These are phyloP conservation scores for Pogonocichla stellata DNA, from an alignment of 2,113 vertebrate species.

Conservation along the genomic window DNA sequence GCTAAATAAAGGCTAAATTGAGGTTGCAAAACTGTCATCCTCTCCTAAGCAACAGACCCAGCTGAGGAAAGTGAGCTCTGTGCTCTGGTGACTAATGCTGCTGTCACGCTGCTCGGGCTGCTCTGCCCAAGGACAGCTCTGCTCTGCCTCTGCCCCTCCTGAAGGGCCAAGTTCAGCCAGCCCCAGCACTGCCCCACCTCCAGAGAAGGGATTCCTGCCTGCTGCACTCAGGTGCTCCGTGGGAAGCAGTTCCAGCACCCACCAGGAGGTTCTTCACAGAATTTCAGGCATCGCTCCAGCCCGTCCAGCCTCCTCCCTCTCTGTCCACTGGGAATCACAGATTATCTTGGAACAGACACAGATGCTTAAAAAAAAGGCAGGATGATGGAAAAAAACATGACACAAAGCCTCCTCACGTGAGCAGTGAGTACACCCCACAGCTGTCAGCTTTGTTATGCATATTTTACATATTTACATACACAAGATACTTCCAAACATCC, in stretches of 20 bases:
- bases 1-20: neutral
- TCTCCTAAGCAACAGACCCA: neutral
- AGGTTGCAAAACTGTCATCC: neutral
- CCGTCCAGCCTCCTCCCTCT: slow-evolving; percentile 27
- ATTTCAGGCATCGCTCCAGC: neutral
- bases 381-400: slow-evolving; percentile 47
- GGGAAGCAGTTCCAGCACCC: neutral
- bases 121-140: rapidly evolving
- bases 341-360: slow-evolving; percentile 41
- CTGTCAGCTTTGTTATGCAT: slow-evolving; percentile 74
- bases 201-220: neutral
- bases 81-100: neutral
- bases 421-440: slow-evolving; percentile 65
- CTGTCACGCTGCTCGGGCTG: neutral
- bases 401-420: slow-evolving; percentile 55
- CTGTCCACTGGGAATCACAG: slow-evolving; percentile 53
- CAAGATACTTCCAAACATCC: slow-evolving; percentile 75
- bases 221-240: neutral
- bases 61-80: neutral
- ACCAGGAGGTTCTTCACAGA: neutral
- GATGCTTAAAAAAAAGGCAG: neutral
- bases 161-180: neutral
- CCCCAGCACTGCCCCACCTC: neutral
- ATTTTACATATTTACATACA: slow-evolving; percentile 78
- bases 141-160: neutral